Evolutionary conservation across 2,888 invertebrate genomes (phyloP), one percentile per base, ranked within the genome.

Genomic region (Cheilosia grossa): DNA sequence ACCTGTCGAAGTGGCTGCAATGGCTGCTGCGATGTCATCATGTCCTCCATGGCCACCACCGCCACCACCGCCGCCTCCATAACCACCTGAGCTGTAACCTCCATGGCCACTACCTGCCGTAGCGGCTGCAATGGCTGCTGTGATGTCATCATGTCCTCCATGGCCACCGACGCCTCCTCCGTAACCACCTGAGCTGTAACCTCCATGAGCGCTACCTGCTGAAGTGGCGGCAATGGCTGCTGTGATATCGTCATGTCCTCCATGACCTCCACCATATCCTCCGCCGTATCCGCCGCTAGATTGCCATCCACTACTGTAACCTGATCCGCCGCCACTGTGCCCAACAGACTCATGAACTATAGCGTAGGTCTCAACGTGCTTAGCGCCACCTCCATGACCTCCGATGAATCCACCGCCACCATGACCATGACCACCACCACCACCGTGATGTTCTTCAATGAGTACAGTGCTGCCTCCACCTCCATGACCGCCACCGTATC

Each of bases 111-210:
- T 27, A 0, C 54, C 72, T 61, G 69, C 72, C 0, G 80, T 73
- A 17, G 67, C 61, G 21, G 82, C 73, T 17, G 79, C 79, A 37
- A 87, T 87, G 1, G 87, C 87, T 5, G 87, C 87, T 15, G 72
- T 75, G 40, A 79, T 58, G 13, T 54, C 70, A 42, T 64, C 83
- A 42, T 85, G 80, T 13, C 66, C 42, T 42, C 42, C 75, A 37
- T 77, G 58, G 13, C 80, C 63, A 2, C 63, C 15, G 0, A 24
- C 47, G 33, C 79, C 59, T 6, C 70, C 66, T 4, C 61, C 70
- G 15, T 70, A 72, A 15, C 79, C 80, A 10, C 82, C 82, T 24
- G 75, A 82, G 27, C 82, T 82, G 47, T 67, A 82, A 1, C 79
- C 58, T 24, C 51, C 44, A 30, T 64, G 70, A 0, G 63, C 30